Percentiles rank a stretch among this genome's conserved stretches.
These are phyloP conservation scores for Lissocephala sabroskyi DNA, from an alignment of 2,888 invertebrate genomes.

Conservation along the genomic window DNA sequence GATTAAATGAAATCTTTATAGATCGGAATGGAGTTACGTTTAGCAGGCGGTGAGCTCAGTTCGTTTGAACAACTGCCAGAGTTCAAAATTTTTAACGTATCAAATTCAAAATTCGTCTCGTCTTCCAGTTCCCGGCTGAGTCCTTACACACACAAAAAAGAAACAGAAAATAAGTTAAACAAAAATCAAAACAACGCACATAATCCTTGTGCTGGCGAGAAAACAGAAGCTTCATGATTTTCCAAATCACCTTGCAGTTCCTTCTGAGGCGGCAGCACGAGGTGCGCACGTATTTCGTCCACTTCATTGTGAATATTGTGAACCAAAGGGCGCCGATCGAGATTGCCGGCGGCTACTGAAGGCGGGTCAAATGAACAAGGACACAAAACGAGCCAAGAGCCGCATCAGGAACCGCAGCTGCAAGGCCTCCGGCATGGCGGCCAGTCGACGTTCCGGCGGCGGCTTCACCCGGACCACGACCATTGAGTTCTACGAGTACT, in stretches of 20 bases:
- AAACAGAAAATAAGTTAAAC: conserved; percentile 1
- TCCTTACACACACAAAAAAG: conserved; percentile 7
- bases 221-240: conserved; percentile 47
- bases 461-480: conserved; percentile 14
- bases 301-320: conserved; percentile 49
- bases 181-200: conserved; percentile 1
- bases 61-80: neutral
- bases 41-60: neutral
- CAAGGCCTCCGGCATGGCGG: neutral
- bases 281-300: conserved; percentile 58
- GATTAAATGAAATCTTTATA: neutral
- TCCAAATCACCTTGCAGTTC: conserved; percentile 61
- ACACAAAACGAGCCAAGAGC: neutral
- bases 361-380: neutral
- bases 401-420: conserved; percentile 11
- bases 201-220: neutral
- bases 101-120: conserved; percentile 50
- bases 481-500: conserved; percentile 42
- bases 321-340: conserved; percentile 44
- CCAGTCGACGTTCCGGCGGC: conserved; percentile 1
- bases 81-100: conserved; percentile 35
- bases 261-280: conserved; percentile 58
- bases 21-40: neutral
- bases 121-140: conserved; percentile 22
- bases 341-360: neutral